These are phyloP conservation scores for Machimus rusticus DNA, from an alignment of 2,888 invertebrate species.

Conservation along the genomic window DNA sequence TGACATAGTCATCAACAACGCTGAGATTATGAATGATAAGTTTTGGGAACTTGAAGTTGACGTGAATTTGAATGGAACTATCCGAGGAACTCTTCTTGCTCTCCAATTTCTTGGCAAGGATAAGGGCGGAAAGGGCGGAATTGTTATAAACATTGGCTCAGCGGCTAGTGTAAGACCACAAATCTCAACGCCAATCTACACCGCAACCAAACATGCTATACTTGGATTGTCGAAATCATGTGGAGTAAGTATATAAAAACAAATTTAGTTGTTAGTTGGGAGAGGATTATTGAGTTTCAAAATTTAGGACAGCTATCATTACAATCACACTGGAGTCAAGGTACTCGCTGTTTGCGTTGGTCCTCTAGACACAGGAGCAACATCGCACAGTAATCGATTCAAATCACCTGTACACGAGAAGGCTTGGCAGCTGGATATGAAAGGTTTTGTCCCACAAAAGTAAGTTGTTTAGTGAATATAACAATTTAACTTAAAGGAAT, in stretches of 20 bases:
- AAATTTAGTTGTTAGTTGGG: background rate
- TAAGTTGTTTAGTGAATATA: conserved; percentile 54
- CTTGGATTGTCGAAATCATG: conserved; percentile 77
- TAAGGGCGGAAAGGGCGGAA: conserved; percentile 78
- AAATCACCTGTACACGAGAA: conserved; percentile 76
- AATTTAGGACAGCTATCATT: conserved; percentile 74
- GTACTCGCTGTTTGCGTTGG: conserved; percentile 77
- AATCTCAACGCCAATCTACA: conserved; percentile 78
- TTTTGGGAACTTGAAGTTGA: conserved; percentile 80
- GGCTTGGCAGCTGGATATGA: conserved; percentile 75
- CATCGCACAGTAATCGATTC: conserved; percentile 74
- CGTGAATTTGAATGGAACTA: conserved; percentile 81
- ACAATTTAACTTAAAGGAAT: background rate
- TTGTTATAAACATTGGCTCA: conserved; percentile 78
- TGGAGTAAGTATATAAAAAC: conserved; percentile 64
- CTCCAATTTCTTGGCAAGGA: conserved; percentile 79
- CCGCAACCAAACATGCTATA: conserved; percentile 79
- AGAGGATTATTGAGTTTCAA: too few relatives aligned
- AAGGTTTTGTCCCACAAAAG: conserved; percentile 71
- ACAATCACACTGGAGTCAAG: conserved; percentile 74
- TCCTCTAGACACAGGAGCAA: conserved; percentile 72
- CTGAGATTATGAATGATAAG: conserved; percentile 79
- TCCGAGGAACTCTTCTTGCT: conserved; percentile 76
- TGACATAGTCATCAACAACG: conserved; percentile 82
- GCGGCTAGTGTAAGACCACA: conserved; percentile 74